A percentile compares a stretch with the other conserved stretches of the same genome.
phyloP scores from a whole-genome alignment of 1,140 invertebrate species.

The Brachystomella parvula region DNA sequence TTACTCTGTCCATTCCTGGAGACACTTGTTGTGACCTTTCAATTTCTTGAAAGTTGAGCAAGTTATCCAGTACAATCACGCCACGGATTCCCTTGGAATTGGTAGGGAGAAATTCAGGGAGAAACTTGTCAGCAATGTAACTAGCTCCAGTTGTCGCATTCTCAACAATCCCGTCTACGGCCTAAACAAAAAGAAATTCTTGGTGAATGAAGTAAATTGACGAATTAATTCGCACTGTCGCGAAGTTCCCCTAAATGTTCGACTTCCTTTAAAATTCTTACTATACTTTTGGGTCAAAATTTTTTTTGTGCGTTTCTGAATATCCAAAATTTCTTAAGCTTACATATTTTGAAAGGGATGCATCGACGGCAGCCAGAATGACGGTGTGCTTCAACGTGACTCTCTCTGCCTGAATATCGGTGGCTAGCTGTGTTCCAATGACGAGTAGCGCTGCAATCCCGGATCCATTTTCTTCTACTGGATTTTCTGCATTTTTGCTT shows the following conservation, averaged over 20 bases:
- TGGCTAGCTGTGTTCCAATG: slow-evolving; percentile 4
- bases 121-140: slow-evolving; percentile 13
- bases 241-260: no score
- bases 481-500: background rate
- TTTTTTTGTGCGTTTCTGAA: no score
- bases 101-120: slow-evolving; percentile 14
- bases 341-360: slow-evolving; percentile 26
- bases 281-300: no score
- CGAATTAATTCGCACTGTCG: no score
- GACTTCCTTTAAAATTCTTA: background rate
- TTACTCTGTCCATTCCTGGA: slow-evolving; percentile 18
- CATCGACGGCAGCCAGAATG: slow-evolving; percentile 25
- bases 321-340: background rate
- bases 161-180: background rate
- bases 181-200: background rate
- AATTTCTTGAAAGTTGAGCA: slow-evolving; percentile 21
- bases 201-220: no score
- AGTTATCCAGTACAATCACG: slow-evolving; percentile 27
- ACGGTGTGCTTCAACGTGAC: slow-evolving; percentile 15
- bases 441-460: slow-evolving; percentile 24
- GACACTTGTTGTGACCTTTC: slow-evolving; percentile 9
- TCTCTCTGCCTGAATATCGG: background rate
- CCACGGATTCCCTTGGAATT: slow-evolving; percentile 21
- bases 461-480: slow-evolving; percentile 24
- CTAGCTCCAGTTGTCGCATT: slow-evolving; percentile 17